Base-by-base conservation (phyloP, 1,140 invertebrate genomes). In the Chironomus striatipennis region DNA sequence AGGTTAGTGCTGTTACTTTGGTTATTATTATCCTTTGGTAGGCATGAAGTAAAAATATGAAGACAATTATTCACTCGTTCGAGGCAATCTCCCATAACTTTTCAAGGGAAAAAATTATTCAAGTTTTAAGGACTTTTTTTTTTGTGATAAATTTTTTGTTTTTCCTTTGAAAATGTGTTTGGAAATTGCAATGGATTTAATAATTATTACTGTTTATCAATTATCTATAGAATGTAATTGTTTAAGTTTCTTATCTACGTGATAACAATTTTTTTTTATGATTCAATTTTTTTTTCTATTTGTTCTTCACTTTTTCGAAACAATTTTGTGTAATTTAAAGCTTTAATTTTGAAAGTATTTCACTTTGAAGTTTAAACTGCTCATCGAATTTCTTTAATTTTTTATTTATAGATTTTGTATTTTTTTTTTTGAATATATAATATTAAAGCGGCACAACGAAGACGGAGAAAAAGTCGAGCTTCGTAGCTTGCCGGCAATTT, bases 371-470 rank as follows among this genome's bases (percentile, higher is more conserved):
- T 67, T 18, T 8, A 5, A 2, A 34, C 18, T 70, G 65, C 17
- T 70, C 18, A 20, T 70, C 65, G 65, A 21, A 18, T 70, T 70
- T 21, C 17, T 7, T 18, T 21, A 70, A 20, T 20, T 70, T 70
- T 70, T 70, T 70, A 70, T 70, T 70, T 70, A 70, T 70, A 70
- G 65, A 70, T 70, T 17, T 70, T 67, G n/a, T n/a, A n/a, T n/a
- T n/a, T n/a, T n/a, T n/a, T n/a, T n/a, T n/a, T n/a, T n/a, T 57
- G 47, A 57, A 57, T n/a, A 57, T 12, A 57, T 12, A 12, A 57
- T 2, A n/a, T 18, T 70, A n/a, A 57, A 4, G 12, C n/a, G 1
- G 3, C 4, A 57, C 12, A 12, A 17, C 20, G 20, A 18, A 20
- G n/a, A 67, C 2, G 8, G 2, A 17, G 64, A 20, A 20, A 70